Base-by-base conservation (phyloP, 2,888 invertebrate genomes). In the Phortica okadai region DNA sequence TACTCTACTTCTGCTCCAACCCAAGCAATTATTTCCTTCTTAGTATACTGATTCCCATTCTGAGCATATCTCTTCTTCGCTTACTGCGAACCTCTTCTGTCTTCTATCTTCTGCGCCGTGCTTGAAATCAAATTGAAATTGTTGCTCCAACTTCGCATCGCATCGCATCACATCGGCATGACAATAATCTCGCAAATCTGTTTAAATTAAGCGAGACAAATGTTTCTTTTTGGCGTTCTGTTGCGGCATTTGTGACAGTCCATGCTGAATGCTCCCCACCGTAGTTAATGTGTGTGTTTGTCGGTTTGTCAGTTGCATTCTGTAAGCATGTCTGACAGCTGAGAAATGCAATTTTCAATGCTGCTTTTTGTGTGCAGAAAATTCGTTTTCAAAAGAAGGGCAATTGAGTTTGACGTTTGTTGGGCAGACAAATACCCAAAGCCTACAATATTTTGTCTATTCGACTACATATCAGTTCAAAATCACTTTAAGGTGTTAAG, bases 171-270 rank as follows among this genome's bases (percentile, higher is more conserved):
- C 62, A 45, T 67, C 83, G 87, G 88, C 85, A 87, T 87, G 87
- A 88, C 89, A 89, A 88, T 88, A 87, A 88, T 87, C 89, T 88
- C 84, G 83, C 89, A 87, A 88, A 87, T 87, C 89, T 87, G 87
- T 87, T 87, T 87, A 88, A 88, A 88, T 87, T 87, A 87, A 87
- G 89, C 87, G 89, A 89, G 89, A 87, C 87, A 87, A 87, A 87
- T 87, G 88, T 85, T 87, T 88, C 87, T 84, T 83, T 82, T 76
- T 80, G 79, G 77, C 45, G 59, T 25, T 76, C 64, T 73, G 79
- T 59, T 70, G 70, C 54, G 33, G 54, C 56, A 56, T 72, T 77
- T 78, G 58, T 77, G 82, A 78, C 80, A 79, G 77, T 33, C 79
- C 50, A 42, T 2, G 42, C 8, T n/a, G 10, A 6, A 8, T 67